Conservation (phyloP, 2,797 vertebrate genomes). For the Morelia viridis region DNA sequence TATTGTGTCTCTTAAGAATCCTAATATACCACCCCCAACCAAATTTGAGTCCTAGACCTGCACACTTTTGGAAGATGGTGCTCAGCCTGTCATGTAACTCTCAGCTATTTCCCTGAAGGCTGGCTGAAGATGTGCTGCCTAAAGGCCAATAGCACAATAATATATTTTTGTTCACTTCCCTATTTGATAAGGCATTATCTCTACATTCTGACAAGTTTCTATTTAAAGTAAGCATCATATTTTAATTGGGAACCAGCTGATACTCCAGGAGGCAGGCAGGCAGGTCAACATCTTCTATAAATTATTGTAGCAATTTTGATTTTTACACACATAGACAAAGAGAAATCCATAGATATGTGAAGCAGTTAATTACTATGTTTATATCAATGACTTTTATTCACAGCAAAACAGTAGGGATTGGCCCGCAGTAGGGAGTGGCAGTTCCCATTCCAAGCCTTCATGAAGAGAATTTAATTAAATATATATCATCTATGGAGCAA, state of each 20-base stretch:
- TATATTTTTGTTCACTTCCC: background rate
- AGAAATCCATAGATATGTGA: background rate
- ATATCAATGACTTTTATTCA: slow-evolving; percentile 1
- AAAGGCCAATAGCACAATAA: background rate
- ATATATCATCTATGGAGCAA: background rate
- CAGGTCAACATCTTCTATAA: background rate
- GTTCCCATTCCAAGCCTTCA: background rate
- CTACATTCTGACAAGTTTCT: background rate
- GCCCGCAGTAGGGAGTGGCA: background rate
- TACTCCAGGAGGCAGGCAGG: background rate
- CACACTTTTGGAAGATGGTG: background rate
- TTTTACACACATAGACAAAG: background rate
- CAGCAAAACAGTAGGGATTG: background rate
- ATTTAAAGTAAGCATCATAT: background rate
- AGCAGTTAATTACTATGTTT: background rate
- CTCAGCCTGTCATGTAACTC: background rate
- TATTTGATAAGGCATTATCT: background rate
- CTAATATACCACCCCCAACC: background rate
- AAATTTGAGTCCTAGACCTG: background rate
- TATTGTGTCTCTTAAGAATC: background rate
- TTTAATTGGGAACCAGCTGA: background rate
- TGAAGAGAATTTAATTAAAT: background rate
- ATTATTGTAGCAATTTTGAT: background rate
- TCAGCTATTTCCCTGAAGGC: background rate
- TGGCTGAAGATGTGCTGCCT: background rate